Conservation (phyloP, 2,888 invertebrate genomes). For the Aphidius colemani region DNA sequence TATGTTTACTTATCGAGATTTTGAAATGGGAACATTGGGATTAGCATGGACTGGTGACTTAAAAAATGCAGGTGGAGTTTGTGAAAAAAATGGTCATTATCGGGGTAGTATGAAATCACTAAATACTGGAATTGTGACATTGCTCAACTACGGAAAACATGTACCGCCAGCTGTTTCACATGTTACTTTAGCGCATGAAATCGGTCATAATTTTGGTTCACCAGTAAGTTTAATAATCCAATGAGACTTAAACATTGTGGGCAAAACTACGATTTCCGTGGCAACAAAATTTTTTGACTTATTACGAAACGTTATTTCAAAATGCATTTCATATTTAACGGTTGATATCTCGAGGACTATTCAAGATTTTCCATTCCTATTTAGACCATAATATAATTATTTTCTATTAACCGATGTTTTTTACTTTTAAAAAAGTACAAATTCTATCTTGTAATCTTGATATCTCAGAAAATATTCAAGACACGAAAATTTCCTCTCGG, state of each 20-base stretch:
- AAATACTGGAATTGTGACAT: slow-evolving; percentile 97
- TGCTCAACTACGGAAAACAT: slow-evolving; percentile 96
- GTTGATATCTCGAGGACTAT: no score
- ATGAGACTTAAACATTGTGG: background rate
- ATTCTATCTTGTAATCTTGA: no score
- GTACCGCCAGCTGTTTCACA: slow-evolving; percentile 98
- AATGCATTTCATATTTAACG: no score
- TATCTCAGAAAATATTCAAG: no score
- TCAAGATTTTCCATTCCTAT: no score
- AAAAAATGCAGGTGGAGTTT: slow-evolving; percentile 96
- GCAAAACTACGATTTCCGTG: no score
- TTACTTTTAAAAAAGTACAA: no score
- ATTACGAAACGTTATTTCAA: no score
- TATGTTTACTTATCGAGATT: slow-evolving; percentile 97
- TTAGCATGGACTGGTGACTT: slow-evolving; percentile 97
- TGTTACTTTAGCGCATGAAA: slow-evolving; percentile 97
- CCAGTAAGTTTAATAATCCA: slow-evolving; percentile 71
- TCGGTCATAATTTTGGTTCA: slow-evolving; percentile 98
- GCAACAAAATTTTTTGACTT: no score
- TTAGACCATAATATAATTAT: no score
- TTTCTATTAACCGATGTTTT: no score
- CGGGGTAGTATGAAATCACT: slow-evolving; percentile 90
- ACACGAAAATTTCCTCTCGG: no score
- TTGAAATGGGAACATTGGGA: slow-evolving; percentile 94
- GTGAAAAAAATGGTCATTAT: slow-evolving; percentile 97